These are phyloP conservation scores for Anarhynchus alexandrinus DNA, from an alignment of 2,113 vertebrate genomes.

Conservation along the genomic window DNA sequence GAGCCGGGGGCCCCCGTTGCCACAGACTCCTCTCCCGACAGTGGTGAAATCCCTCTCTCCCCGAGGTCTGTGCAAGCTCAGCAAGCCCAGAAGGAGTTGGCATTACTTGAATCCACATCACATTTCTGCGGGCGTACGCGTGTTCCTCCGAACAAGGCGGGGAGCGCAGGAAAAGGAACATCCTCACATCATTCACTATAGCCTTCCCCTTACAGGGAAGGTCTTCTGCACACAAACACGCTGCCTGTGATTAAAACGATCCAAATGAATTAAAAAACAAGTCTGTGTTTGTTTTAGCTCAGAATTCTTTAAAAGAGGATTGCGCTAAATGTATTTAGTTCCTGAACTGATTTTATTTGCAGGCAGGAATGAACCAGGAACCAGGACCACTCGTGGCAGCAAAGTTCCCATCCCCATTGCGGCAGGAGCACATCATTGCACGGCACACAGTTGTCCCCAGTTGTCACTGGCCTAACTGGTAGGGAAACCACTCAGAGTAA, in stretches of 20 bases:
- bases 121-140: background rate
- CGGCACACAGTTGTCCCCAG: background rate
- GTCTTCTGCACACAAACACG: background rate
- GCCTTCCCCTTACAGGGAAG: background rate
- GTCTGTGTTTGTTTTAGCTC: background rate
- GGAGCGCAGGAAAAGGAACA: background rate
- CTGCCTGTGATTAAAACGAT: accelerated
- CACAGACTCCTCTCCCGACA: accelerated
- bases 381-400: background rate
- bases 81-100: background rate
- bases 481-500: background rate
- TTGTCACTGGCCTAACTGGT: background rate
- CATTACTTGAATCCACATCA: background rate
- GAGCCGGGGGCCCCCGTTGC: accelerated
- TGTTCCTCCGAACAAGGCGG: background rate
- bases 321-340: background rate
- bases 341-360: background rate
- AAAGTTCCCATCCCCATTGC: background rate
- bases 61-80: background rate
- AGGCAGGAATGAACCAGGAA: background rate
- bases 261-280: no score
- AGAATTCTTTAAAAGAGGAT: background rate
- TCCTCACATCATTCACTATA: accelerated
- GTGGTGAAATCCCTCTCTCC: background rate
- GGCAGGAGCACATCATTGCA: background rate